Evolutionary conservation across 2,113 vertebrate genomes (phyloP), one percentile per base, ranked within the genome.

Genomic region (Etheostoma spectabile): DNA sequence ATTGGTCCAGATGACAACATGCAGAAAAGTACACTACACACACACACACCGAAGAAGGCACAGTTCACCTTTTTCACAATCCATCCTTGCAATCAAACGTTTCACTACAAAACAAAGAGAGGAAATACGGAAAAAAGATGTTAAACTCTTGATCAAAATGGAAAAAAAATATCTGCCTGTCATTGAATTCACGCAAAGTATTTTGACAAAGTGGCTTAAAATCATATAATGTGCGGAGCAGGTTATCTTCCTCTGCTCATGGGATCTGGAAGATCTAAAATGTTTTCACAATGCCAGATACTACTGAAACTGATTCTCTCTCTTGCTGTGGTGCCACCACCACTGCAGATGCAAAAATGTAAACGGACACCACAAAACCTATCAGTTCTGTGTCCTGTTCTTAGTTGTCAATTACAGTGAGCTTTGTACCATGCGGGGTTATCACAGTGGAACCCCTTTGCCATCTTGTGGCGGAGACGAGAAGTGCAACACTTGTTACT

Each of bases 401-500:
- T 83, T 60, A 71, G 70, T 60, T 79, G 66, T 51, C 55, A 55
- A 68, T 60, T 48, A 56, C 62, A 42, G 5, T 15, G 16, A 38
- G 14, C 7, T 33, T 11, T 15, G 6, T 18, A 45, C 51, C 30
- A 56, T 15, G 6, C 0, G 0, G 3, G 0, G 18, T 5, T 30
- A 57, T 67, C 33, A 27, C n/a, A 18, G 21, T 82, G 51, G 57
- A 70, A 64, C 56, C 21, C 63, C 72, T 51, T 0, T 11, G 4
- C 86, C 91, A 85, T 53, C 89, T 78, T 42, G 49, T 90, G 90
- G 85, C 63, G 33, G 11, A 49, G 18, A 19, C 14, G 0, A 33
- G 6, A 86, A 81, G 4, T 84, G 56, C 75, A 91, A 11, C 70
- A 61, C 16, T 15, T n/a, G 10, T 14, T 33, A 21, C 13, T 10